Base-by-base conservation (phyloP, 1,140 invertebrate species). In the Limonius californicus region DNA sequence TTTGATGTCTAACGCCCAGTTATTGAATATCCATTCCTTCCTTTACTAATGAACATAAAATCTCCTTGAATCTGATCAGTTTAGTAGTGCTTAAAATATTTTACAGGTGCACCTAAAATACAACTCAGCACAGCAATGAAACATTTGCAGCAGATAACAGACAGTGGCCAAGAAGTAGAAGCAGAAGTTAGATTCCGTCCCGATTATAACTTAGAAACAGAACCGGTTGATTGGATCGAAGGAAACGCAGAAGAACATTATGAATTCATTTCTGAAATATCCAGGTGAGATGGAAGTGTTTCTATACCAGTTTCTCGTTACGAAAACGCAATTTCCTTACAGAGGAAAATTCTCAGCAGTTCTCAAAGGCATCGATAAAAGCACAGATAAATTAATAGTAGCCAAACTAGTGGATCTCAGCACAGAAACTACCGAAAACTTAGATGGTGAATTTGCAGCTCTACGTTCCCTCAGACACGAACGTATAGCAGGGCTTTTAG, bases 271-370 rank as follows among this genome's bases (percentile, higher is more conserved):
- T 92, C 91, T 0, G 91, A 94, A 79, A 80, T 95, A 9, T 82
- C 81, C 20, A 77, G 80, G 80, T 79, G 72, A 50, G 11, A 39
- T 39, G 19, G 8, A 43, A 14, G 42, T 3, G 7, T 35, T 35
- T 35, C 32, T 35, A 35, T n/a, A 35, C 32, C 32, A 7, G 32
- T 35, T 35, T n/a, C 32, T 8, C 32, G 7, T 35, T 35, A 9
- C 55, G 32, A 35, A n/a, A n/a, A n/a, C n/a, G n/a, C n/a, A n/a
- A n/a, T 27, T 27, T 27, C 23, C 3, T 73, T 68, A 21, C 74
- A 89, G 91, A 53, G 94, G 95, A 0, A 84, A 87, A 68, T 97
- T 93, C 76, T 91, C 91, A 1, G 84, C 89, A 0, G 87, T 95
- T 2, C 86, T 89, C 0, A 92, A 92, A 72, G 90, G 89, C n/a